Evolutionary conservation across 2,113 vertebrate genomes (phyloP), one percentile per base, ranked within the genome.

Genomic region (Nesospiza acunhae): DNA sequence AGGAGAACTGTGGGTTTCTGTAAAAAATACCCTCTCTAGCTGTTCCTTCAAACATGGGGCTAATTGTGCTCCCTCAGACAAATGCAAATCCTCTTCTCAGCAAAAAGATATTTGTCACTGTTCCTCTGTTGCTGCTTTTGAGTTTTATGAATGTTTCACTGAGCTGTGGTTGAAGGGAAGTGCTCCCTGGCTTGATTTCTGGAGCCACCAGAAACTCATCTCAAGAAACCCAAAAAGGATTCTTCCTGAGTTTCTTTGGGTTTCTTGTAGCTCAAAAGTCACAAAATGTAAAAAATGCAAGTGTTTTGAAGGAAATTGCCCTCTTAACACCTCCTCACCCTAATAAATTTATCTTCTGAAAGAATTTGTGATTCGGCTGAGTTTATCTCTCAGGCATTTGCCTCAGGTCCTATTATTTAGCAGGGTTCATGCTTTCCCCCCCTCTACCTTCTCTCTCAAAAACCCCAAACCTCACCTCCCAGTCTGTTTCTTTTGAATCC

Each of bases 391-490:
- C 63, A 59, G 41, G 15, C 7, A 9, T 23, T 81, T 80, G 19
- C 9, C 41, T 74, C n/a, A 3, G 47, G 23, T 27, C 16, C 70
- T 62, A 35, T 60, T 13, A 23, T 37, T 76, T 63, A n/a, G 10
- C 9, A 37, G 21, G 6, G 8, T 72, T 12, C 6, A 6, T 79
- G 49, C 2, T 53, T 68, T 68, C 26, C 1, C 0, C 2, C 20
- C 2, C 6, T n/a, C 10, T 73, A 59, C 11, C 13, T 72, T 18
- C 6, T 41, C 47, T 46, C 6, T 50, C 39, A 55, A 69, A 52
- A 31, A 3, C 0, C 9, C 50, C 39, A 47, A 3, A 44, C 2
- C 8, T 56, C 18, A 2, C 9, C 5, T 81, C 31, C 11, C 21
- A 26, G 17, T 7, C 18, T 49, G 24, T 27, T 60, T 37, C 21